Base-by-base conservation (phyloP, 2,888 invertebrate species). In the Steinernema carpocapsae region DNA sequence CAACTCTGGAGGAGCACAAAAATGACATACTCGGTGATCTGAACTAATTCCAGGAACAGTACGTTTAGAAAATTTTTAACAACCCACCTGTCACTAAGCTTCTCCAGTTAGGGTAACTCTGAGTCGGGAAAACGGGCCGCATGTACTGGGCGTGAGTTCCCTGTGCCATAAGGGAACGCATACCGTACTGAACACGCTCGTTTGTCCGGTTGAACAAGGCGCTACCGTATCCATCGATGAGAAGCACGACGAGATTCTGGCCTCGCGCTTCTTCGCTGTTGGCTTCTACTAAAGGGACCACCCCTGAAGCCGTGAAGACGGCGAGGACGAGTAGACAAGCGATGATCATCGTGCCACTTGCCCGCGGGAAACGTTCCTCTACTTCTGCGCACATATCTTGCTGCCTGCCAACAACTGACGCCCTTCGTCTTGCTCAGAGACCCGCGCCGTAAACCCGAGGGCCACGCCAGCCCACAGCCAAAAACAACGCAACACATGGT, bases 91-190 rank as follows among this genome's bases (percentile, higher is more conserved):
- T 87, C 10, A 82, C 83, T 17, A 87, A 75, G 74, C 83, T 82
- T 75, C 83, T 82, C 85, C 85, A 87, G 71, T 85, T 86, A 7
- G 87, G 87, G 80, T 85, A 87, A 6, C 80, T 80, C 59, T 85
- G 83, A 0, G 87, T 85, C 64, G 87, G 87, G 72, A 85, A 87
- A 14, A 81, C 82, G 73, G 86, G 84, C 59, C 79, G 83, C 64
- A 87, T 75, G 73, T 84, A 83, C 43, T 84, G 83, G 3, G 85
- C 85, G 70, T 84, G 82, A 12, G 82, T 83, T 52, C 87, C 87
- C 45, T 80, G 77, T 26, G 78, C 43, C 72, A 83, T 70, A 51
- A 81, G 72, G 29, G 73, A 72, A 43, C 77, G 71, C 24, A 79
- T 76, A 12, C 82, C 81, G 52, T 76, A 59, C 51, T 78, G 78